Conservation (phyloP, 2,888 invertebrate genomes). For the Pecten maximus region DNA sequence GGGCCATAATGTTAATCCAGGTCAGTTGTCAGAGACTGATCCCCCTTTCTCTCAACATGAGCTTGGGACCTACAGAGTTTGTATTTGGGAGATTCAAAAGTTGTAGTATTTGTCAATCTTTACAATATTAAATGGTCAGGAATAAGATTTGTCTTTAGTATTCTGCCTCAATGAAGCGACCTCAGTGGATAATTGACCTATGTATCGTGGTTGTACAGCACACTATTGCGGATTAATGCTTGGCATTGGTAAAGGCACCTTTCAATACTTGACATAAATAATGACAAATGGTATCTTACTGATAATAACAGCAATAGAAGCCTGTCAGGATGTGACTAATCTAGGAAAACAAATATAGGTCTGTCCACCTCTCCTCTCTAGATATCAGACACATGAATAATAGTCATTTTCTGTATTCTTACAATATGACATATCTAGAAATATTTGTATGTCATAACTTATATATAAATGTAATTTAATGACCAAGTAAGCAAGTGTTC, state of each 20-base stretch:
- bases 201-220: background rate
- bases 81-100: no score
- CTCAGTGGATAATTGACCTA: background rate
- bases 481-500: no score
- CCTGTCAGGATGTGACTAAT: background rate
- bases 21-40: no score
- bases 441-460: no score
- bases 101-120: no score
- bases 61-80: no score
- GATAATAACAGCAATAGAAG: background rate
- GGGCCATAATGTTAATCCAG: no score
- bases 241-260: background rate
- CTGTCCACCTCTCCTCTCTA: background rate
- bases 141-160: background rate
- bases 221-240: background rate
- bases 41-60: no score
- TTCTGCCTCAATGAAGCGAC: background rate
- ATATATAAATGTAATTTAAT: no score
- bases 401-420: no score
- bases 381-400: no score
- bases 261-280: background rate
- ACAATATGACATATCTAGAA: no score
- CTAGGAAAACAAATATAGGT: background rate
- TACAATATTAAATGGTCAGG: background rate
- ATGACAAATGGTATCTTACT: background rate